Evolutionary conservation across 2,888 invertebrate species (phyloP).

Genomic region (Papilio elwesi): DNA sequence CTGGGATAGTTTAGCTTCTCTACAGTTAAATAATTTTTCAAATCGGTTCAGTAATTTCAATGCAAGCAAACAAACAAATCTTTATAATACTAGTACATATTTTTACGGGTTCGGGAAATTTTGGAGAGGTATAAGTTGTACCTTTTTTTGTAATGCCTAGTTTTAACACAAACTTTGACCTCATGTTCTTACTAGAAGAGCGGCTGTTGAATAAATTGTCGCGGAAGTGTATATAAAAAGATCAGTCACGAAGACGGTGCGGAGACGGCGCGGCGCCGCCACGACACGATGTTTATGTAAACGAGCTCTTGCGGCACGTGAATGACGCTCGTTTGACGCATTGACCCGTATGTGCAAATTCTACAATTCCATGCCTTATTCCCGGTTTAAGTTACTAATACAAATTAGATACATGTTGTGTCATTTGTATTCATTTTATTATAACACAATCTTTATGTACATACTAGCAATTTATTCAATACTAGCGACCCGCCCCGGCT

Average conservation of each 20-base stretch:
- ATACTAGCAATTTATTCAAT: not conserved
- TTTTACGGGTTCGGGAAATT: too few relatives aligned
- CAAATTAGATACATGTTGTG: not conserved
- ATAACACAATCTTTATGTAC: not conserved
- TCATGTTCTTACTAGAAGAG: not conserved
- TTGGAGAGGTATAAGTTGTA: not conserved
- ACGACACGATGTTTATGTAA: slow-evolving; percentile 33
- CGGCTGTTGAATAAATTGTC: slow-evolving; percentile 21
- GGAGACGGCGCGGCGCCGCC: slow-evolving; percentile 31
- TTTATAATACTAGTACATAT: too few relatives aligned
- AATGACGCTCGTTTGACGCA: slow-evolving; percentile 23
- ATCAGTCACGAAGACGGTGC: slow-evolving; percentile 31
- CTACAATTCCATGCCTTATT: not conserved
- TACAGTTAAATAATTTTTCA: too few relatives aligned
- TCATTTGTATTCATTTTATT: too few relatives aligned
- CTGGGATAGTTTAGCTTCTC: too few relatives aligned
- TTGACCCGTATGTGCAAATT: slow-evolving; percentile 30
- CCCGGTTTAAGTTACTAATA: not conserved
- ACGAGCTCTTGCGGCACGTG: slow-evolving; percentile 28
- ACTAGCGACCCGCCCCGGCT: too few relatives aligned
- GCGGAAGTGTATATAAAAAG: slow-evolving; percentile 30
- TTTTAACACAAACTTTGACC: not conserved
- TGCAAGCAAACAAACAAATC: too few relatives aligned
- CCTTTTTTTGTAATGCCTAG: not conserved
- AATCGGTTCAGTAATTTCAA: too few relatives aligned